phyloP scores from a whole-genome alignment of 2,113 vertebrate genomes.

The Aphelocoma coerulescens region DNA sequence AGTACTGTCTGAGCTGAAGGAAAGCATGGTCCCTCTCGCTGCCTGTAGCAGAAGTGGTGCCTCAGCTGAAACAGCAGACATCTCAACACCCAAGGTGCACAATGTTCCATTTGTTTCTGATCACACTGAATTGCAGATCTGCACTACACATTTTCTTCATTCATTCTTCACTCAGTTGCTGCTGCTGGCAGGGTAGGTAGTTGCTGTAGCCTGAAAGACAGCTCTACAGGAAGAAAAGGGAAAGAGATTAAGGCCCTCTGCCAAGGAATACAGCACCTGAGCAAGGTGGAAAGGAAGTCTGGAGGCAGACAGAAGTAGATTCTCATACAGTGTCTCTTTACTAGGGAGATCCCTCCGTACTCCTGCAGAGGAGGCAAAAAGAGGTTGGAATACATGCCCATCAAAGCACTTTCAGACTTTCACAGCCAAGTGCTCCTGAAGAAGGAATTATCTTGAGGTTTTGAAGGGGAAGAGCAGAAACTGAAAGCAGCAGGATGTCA shows the following conservation, averaged over 20 bases:
- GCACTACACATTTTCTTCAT: not conserved
- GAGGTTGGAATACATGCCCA: not conserved
- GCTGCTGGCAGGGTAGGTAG: not conserved
- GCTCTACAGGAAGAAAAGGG: not conserved
- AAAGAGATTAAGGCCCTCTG: not conserved
- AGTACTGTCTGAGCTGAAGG: not conserved
- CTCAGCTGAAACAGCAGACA: not conserved
- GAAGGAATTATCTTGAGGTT: not conserved
- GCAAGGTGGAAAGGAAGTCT: not conserved
- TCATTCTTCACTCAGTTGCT: not conserved
- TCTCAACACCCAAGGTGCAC: not conserved
- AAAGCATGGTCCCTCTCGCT: not conserved
- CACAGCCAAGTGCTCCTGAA: not conserved
- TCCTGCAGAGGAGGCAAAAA: not conserved
- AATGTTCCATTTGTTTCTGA: not conserved
- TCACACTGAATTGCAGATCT: not conserved
- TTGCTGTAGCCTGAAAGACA: not conserved
- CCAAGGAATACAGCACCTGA: not conserved
- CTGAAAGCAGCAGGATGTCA: not conserved
- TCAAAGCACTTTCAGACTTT: not conserved
- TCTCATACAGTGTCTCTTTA: not conserved
- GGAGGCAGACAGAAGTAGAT: not conserved
- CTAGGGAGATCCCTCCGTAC: not conserved
- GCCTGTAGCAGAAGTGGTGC: not conserved
- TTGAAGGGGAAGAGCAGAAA: not conserved